Evolutionary conservation across 2,113 vertebrate species (phyloP), one percentile per base, ranked within the genome.

Genomic region (Callopanchax toddi): DNA sequence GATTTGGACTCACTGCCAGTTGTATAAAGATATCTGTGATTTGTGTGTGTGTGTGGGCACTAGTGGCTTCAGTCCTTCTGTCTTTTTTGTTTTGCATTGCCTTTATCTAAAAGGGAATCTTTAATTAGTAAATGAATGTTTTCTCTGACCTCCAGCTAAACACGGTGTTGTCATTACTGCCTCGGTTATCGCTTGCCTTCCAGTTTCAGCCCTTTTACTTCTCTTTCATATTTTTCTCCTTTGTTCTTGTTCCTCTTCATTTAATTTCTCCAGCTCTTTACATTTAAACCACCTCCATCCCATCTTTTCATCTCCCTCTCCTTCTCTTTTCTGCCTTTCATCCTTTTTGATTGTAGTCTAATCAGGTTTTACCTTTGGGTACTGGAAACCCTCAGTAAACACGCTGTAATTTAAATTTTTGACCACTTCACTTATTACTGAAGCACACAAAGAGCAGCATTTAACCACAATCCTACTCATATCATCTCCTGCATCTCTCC

Each of bases 361-460:
- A 81, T 79, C 70, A 61, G 52, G 75, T 61, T 76, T 66, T 79
- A 78, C 70, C 73, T 78, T 74, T 78, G 72, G 56, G 73, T 44
- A 46, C 44, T 39, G 36, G 17, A 34, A 78, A 54, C 73, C 71
- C 78, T 80, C 60, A 66, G n/a, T 72, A 67, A 54, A 21, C 79
- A 68, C 67, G 67, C 25, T 26, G 48, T 16, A 20, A 18, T 44
- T 9, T 44, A 44, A 44, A 44, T 10, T 6, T 15, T 4, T 9
- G 3, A 9, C 42, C 42, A 9, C 42, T 44, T 44, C 42, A 2
- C 42, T 11, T 2, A 11, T 10, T 18, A 0, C n/a, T 44, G 42
- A 44, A 44, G 9, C 17, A 20, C 42, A 43, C 40, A 17, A 3
- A 43, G n/a, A 44, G 42, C 42, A n/a, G 6, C 11, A 17, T 42